Conservation (phyloP, 2,797 vertebrate genomes). For the Mionectes olivaceus region DNA sequence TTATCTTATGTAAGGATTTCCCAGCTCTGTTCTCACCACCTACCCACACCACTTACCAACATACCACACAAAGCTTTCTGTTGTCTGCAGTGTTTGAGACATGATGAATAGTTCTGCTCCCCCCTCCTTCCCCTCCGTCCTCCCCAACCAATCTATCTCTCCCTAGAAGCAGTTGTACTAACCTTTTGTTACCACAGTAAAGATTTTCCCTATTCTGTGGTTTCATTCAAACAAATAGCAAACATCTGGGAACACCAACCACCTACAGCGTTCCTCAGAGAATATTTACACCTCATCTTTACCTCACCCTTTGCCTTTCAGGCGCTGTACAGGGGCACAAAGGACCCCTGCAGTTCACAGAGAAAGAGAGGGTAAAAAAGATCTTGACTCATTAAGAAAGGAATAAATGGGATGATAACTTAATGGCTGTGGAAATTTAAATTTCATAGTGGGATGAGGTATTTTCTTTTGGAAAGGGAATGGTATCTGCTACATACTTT, state of each 20-base stretch:
- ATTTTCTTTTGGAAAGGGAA: not conserved
- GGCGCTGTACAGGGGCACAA: fast-evolving
- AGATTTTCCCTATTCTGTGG: not conserved
- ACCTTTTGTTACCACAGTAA: not conserved
- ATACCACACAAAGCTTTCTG: not conserved
- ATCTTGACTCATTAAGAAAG: not conserved
- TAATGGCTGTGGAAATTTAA: not conserved
- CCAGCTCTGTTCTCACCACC: not conserved
- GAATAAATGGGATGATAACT: not conserved
- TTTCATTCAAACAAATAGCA: not conserved
- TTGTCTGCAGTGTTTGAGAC: not conserved
- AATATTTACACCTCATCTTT: not conserved
- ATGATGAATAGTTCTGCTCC: not conserved
- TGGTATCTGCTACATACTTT: not conserved
- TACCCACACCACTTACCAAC: not conserved
- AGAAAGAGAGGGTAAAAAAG: not conserved
- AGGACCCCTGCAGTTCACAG: not conserved
- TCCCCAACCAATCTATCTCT: not conserved
- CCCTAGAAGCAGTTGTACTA: not conserved
- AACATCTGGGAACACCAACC: not conserved
- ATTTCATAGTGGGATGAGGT: not conserved
- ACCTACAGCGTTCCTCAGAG: not conserved
- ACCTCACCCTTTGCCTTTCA: not conserved
- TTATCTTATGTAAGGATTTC: conserved; percentile 13
- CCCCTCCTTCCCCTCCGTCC: too few species aligned